A percentile compares a stretch with the other conserved stretches of the same genome.
Evolutionary conservation across 2,888 invertebrate genomes (phyloP).

Genomic region (Pyralis farinalis): DNA sequence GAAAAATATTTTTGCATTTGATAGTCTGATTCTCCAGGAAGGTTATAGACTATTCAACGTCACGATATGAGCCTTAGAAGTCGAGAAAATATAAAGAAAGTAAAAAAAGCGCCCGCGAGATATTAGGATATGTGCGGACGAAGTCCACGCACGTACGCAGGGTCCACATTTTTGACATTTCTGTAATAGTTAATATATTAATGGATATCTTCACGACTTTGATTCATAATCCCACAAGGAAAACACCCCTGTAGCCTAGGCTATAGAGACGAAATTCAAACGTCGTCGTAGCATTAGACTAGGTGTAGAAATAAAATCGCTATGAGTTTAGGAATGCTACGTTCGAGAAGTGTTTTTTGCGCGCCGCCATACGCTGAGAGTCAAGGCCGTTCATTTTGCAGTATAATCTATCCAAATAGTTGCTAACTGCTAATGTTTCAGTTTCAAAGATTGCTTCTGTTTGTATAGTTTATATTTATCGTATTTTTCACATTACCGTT

Average conservation of each 20-base stretch:
- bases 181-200: not conserved
- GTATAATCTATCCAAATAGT: constrained; percentile 20
- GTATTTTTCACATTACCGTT: too few relatives aligned
- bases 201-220: not conserved
- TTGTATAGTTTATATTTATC: too few relatives aligned
- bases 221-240: not conserved
- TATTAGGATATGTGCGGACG: too few relatives aligned
- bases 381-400: constrained; percentile 46
- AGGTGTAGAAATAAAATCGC: not conserved
- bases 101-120: too few relatives aligned
- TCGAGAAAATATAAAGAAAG: too few relatives aligned
- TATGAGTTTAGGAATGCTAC: constrained; percentile 14
- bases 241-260: not conserved
- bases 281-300: not conserved
- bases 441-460: too few relatives aligned
- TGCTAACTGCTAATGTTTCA: constrained; percentile 34
- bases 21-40: too few relatives aligned
- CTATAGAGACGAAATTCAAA: not conserved
- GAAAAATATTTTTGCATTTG: too few relatives aligned
- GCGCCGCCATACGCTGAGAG: constrained; percentile 28
- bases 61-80: too few relatives aligned
- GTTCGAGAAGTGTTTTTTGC: constrained; percentile 26
- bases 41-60: too few relatives aligned
- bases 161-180: not conserved
- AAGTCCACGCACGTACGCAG: too few relatives aligned